Evolutionary conservation across 2,888 invertebrate species (phyloP), one percentile per base, ranked within the genome.

Genomic region (Chrysomela aeneicollis): DNA sequence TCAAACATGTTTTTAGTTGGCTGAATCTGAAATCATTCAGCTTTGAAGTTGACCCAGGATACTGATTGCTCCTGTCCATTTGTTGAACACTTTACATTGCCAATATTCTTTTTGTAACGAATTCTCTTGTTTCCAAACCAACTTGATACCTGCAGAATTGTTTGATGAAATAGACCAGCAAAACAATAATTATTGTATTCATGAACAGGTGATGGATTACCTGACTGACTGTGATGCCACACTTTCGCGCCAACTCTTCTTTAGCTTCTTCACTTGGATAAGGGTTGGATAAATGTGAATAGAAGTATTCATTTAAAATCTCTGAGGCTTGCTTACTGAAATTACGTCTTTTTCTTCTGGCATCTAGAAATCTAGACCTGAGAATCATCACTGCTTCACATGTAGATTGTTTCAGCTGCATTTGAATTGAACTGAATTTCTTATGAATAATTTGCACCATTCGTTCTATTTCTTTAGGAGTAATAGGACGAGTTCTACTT

Each of bases 231-330:
- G 99, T 98, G 82, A 99, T 99, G 82, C 97, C 96, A 85, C 99
- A 99, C 85, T 98, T 98, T 83, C 98, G 89, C 61, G 99, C 99
- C 83, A 99, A 88, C 83, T 99, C 99, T 86, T 99, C 99, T 85
- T 99, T 99, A 72, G 98, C 98, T 86, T 99, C 99, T 86, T 99
- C 99, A 81, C 97, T 97, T 71, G 99, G 99, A 87, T 99, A 99
- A 30, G 99, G 99, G 88, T 99, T 99, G 82, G 96, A 97, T 79
- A 99, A 89, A 86, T 99, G 98, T 77, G 98, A 98, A 86, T 99
- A 99, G 86, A 99, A 99, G 85, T 99, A 99, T 86, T 99, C 98
- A 85, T 99, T 99, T 76, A 99, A 88, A 78, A 98, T 96, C 87
- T 99, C 98, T 22, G 98, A 98, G 61, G 98, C 98, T 84, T 98